Base-by-base conservation (phyloP, 1,140 invertebrate species). In the Saccostrea cuccullata region DNA sequence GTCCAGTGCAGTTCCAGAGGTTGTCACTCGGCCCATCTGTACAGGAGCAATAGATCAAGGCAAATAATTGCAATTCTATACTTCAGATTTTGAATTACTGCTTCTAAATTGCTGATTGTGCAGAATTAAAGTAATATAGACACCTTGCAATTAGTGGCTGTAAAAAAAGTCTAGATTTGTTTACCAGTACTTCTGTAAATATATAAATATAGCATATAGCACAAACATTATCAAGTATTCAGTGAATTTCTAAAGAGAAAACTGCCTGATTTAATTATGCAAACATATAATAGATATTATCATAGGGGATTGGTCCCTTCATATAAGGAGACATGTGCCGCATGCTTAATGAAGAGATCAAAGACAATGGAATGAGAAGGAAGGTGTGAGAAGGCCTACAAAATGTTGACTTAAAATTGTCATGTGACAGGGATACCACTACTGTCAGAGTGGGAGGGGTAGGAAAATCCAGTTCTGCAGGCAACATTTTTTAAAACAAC, bases 401-500 rank as follows among this genome's bases (percentile, higher is more conserved):
- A 73, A 73, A 73, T 73, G 30, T 73, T 73, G 23, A 73, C 70
- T 73, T 73, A 30, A 73, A 73, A 73, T 26, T 73, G 70, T 73
- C 70, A 73, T 73, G 30, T 73, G 70, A 73, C 70, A 36, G 11
- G 5, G 15, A 30, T 8, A 26, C 23, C 26, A 12, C 13, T 15
- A 73, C 30, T 26, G 23, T 6, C 8, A 26, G 9, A 36, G 70
- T 30, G 15, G 30, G 70, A 30, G 70, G 70, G 15, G 70, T 26
- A 36, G 70, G 70, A 73, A 73, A 73, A 73, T 73, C 70, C 70
- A 73, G 70, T n/a, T 67, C 60, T 67, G 60, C 60, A 67, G 60
- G 60, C 60, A 20, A 67, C 8, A 8, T 9, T 47, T 47, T 47
- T 47, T 47, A 47, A 36, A 47, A 47, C 58, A 64, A 64, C 58